A percentile compares a stretch with the other conserved stretches of the same genome.
These are phyloP conservation scores for Timema podura DNA, from an alignment of 2,888 invertebrate species.

Conservation along the genomic window DNA sequence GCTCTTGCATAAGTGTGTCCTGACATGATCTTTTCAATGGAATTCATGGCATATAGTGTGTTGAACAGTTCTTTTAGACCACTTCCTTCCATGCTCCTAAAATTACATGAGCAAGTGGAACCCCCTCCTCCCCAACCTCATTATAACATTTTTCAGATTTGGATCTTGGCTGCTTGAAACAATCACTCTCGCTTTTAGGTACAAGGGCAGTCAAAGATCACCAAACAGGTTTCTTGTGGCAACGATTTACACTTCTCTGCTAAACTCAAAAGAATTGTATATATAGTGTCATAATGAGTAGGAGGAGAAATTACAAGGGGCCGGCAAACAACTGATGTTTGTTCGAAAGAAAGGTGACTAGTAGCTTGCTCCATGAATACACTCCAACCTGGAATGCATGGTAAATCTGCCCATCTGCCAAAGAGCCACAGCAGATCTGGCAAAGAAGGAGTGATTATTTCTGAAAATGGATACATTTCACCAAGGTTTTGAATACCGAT, in stretches of 20 bases:
- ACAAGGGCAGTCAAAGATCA: slow-evolving; percentile 41
- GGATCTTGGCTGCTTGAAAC: slow-evolving; percentile 32
- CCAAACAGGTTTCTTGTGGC: slow-evolving; percentile 33
- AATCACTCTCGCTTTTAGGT: slow-evolving; percentile 39
- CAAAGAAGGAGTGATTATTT: slow-evolving; percentile 18
- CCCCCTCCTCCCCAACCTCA: slow-evolving; percentile 30
- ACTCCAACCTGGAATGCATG: slow-evolving; percentile 31
- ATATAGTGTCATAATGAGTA: slow-evolving; percentile 32
- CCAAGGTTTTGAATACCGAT: slow-evolving; percentile 21
- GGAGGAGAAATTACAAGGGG: slow-evolving; percentile 29
- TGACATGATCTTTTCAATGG: background rate
- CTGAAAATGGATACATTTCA: slow-evolving; percentile 19
- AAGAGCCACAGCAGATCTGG: slow-evolving; percentile 26
- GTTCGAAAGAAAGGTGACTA: slow-evolving; percentile 14
- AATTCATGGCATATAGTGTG: background rate
- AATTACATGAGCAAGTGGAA: slow-evolving; percentile 29
- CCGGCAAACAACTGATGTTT: slow-evolving; percentile 24
- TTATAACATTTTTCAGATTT: slow-evolving; percentile 26
- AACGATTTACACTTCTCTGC: slow-evolving; percentile 30
- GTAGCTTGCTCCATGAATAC: slow-evolving; percentile 33
- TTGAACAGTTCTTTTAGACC: background rate
- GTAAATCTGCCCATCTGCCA: slow-evolving; percentile 26
- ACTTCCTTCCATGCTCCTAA: slow-evolving; percentile 27
- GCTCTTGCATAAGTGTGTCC: background rate
- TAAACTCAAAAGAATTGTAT: slow-evolving; percentile 28